A percentile compares a stretch with the other conserved stretches of the same genome.
Evolutionary conservation across 2,113 vertebrate genomes (phyloP).

Genomic region (Chloropsis hardwickii): DNA sequence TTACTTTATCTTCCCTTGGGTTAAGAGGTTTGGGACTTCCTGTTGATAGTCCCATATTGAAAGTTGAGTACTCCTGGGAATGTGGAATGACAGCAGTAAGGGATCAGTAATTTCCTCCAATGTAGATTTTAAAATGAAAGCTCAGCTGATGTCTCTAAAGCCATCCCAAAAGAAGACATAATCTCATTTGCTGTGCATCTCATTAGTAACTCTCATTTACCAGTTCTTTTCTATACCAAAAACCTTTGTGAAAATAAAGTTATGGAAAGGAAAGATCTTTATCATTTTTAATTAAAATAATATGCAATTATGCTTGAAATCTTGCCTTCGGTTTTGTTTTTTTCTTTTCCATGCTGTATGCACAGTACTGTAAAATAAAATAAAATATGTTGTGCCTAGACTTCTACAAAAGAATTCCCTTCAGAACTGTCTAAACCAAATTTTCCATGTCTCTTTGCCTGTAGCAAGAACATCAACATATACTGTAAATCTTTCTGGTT

Average conservation of each 20-base stretch:
- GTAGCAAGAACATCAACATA: not conserved
- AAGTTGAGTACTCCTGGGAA: accelerated
- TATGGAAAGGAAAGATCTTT: not conserved
- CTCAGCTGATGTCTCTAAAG: not conserved
- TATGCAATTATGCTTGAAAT: not conserved
- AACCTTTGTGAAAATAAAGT: not conserved
- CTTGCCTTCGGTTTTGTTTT: not conserved
- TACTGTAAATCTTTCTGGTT: not conserved
- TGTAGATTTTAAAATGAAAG: not conserved
- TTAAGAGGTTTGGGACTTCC: not conserved
- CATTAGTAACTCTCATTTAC: not conserved
- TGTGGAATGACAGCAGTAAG: not conserved
- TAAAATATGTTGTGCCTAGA: not conserved
- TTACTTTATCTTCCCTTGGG: not conserved
- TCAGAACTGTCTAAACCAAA: not conserved
- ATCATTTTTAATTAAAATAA: not conserved
- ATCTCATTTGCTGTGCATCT: not conserved
- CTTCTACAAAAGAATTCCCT: not conserved
- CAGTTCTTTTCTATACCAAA: not conserved
- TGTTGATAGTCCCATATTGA: not conserved
- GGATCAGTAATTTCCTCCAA: not conserved
- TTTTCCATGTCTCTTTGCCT: not conserved
- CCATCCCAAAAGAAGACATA: not conserved
- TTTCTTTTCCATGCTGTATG: not conserved
- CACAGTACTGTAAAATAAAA: not conserved